Evolutionary conservation across 1,140 invertebrate genomes (phyloP), one percentile per base, ranked within the genome.

Genomic region (Megalopta genalis): DNA sequence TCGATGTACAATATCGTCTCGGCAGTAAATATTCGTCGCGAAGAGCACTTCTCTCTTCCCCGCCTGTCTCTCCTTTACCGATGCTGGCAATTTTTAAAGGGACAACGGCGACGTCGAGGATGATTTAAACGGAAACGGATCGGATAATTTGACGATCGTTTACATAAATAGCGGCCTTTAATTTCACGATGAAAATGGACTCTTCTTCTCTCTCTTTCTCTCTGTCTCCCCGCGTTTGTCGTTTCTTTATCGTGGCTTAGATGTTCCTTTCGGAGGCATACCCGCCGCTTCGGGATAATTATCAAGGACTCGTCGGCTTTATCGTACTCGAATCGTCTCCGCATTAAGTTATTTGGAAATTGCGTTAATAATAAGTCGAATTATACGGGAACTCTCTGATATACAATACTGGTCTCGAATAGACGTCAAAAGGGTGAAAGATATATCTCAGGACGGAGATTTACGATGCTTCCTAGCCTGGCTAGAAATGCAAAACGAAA

Each of bases 1-100:
- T 12, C 77, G 67, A 73, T 63, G 68, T 59, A 68, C 69, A 27
- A 25, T 73, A 65, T 49, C 57, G 21, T 54, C 42, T 12, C 23
- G 27, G 0, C 7, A 10, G 63, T 65, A 16, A 59, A 68, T 68
- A 76, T 63, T 76, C 72, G 42, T 42, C 37, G 52, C 39, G 16
- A 52, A 25, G 25, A 52, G 27, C 63, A 66, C 77, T 65, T 37
- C 69, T 27, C 54, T 12, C 1, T 4, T 1, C 46, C 46, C 57
- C 18, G 32, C 21, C 25, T 16, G 52, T 0, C 4, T 6, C 23
- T 23, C n/a, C 37, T 16, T 16, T 52, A 5, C 39, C 18, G 7
- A 27, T 42, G 49, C 25, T 32, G 59, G 14, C 0, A 21, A 16
- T 18, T 9, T 54, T 77, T 27, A 23, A 14, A 3, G 14, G 9